These are phyloP conservation scores for Centruroides vittatus DNA, from an alignment of 1,140 invertebrate species.

Conservation along the genomic window DNA sequence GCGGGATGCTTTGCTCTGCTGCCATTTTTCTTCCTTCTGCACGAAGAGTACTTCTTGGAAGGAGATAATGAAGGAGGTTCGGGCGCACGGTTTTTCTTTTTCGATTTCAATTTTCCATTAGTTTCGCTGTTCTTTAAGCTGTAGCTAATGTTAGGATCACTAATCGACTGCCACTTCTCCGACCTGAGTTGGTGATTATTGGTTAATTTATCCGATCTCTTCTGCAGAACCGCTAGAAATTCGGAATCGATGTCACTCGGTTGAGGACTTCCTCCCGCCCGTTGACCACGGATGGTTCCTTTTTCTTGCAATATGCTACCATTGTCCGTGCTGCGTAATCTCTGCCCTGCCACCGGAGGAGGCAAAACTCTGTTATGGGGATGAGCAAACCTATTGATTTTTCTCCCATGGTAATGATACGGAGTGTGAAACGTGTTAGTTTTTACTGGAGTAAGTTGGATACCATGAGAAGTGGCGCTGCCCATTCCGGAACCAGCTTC, in stretches of 20 bases:
- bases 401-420: not conserved
- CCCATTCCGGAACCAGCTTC: not conserved
- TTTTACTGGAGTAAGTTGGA: not conserved
- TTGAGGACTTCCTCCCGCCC: conserved; percentile 21
- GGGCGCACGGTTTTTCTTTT: conserved; percentile 8
- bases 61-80: conserved; percentile 4
- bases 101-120: conserved; percentile 9
- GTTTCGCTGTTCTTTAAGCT: no score
- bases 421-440: not conserved
- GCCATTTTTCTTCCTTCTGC: no score
- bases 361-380: conserved; percentile 39
- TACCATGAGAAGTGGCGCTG: not conserved
- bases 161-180: no score
- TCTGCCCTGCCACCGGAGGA: conserved; percentile 38
- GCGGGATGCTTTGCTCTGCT: not conserved
- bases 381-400: not conserved
- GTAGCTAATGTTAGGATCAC: no score
- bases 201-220: not conserved
- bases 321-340: conserved; percentile 55
- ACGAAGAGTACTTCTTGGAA: no score
- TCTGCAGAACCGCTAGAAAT: conserved; percentile 1
- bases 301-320: conserved; percentile 59
- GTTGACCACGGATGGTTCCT: conserved; percentile 53
- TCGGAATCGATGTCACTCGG: not conserved
- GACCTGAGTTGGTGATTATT: no score